Evolutionary conservation across 2,797 vertebrate species (phyloP), one percentile per base, ranked within the genome.

Genomic region (Hylomyscus alleni): DNA sequence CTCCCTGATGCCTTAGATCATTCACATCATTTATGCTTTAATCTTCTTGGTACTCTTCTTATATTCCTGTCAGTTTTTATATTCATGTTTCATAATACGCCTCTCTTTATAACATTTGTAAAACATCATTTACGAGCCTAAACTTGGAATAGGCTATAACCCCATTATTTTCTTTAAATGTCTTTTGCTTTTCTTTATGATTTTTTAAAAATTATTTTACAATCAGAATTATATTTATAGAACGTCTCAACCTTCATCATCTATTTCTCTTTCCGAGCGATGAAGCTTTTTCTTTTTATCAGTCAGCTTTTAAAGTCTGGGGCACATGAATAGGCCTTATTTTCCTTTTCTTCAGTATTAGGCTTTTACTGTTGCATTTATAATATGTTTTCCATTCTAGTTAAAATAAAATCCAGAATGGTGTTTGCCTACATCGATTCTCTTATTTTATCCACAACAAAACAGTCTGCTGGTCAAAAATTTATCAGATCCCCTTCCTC

Each of bases 111-210:
- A 69, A 78, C 56, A 95, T 97, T 96, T 95, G 12, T 87, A 60
- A 93, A 95, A 84, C 31, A 60, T 81, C 40, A 89, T 93, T 91
- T 93, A 81, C 93, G 62, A 86, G 37, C 44, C 67, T 84, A 62
- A 50, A 81, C 34, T 93, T 69, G 58, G 73, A 96, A 87, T 75
- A 50, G 31, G 95, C 92, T 94, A 47, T 73, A 95, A 80, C 73
- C 20, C 69, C 37, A 77, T 91, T 94, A 86, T 94, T 97, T 95
- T 89, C 56, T 31, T 97, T 87, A 93, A 80, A 96, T 90, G 83
- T 90, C 52, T 93, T 95, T 96, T 93, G 37, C 80, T 44, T 91
- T 96, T 95, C 62, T 93, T 81, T 92, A 56, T 96, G 95, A 97
- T 95, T 76, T 95, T 93, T 87, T 94, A 76, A 95, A 95, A 96